A percentile compares a stretch with the other conserved stretches of the same genome.
These are phyloP conservation scores for Phlogophora meticulosa DNA, from an alignment of 2,888 invertebrate species.

Conservation along the genomic window DNA sequence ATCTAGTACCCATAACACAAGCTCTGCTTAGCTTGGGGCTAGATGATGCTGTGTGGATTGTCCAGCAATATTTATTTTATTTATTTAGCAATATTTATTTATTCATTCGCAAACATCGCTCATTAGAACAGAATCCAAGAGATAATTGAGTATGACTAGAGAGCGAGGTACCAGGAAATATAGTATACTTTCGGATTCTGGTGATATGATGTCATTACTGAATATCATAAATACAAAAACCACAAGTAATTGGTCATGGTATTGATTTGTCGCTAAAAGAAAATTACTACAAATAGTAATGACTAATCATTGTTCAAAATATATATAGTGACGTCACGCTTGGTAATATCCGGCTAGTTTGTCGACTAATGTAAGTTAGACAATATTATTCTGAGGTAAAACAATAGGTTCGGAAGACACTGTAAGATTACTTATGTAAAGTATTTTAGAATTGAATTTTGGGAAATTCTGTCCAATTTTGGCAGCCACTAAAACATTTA, in stretches of 20 bases:
- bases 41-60: no score
- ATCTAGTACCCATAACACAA: no score
- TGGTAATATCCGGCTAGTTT: slow-evolving; percentile 24
- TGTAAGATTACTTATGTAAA: no score
- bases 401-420: no score
- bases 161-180: no score
- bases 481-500: no score
- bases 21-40: no score
- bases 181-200: not conserved
- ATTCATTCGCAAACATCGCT: no score
- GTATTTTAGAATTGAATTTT: not conserved
- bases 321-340: slow-evolving; percentile 16
- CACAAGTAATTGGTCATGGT: slow-evolving; percentile 11
- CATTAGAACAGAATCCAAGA: no score
- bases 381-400: not conserved
- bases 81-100: no score
- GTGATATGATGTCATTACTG: not conserved
- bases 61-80: no score
- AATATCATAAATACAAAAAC: slow-evolving; percentile 8
- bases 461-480: not conserved
- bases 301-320: slow-evolving; percentile 12
- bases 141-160: no score
- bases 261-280: slow-evolving; percentile 32
- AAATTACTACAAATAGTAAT: slow-evolving; percentile 5
- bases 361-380: not conserved